Evolutionary conservation across 1,140 invertebrate species (phyloP).

Genomic region (Leptinotarsa texana): DNA sequence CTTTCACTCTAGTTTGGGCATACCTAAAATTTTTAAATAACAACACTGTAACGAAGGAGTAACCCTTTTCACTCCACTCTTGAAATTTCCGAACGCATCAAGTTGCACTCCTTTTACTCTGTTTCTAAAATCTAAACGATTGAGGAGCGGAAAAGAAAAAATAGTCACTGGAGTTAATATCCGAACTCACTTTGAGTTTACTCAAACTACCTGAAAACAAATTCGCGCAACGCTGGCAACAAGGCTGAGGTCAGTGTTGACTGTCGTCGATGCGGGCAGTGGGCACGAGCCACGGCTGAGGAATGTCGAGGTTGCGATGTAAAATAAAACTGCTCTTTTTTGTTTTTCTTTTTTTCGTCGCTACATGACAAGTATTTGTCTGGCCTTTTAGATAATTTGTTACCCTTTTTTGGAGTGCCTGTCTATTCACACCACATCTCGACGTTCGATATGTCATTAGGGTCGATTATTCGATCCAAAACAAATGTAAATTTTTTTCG

Average conservation of each 20-base stretch:
- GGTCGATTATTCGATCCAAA: too few species aligned
- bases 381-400: conserved; percentile 6
- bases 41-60: too few species aligned
- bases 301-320: conserved; percentile 7
- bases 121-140: too few species aligned
- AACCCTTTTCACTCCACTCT: too few species aligned
- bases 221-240: neutral
- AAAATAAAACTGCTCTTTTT: conserved; percentile 6
- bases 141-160: too few species aligned
- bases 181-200: neutral
- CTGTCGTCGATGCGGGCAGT: conserved; percentile 1
- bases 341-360: neutral
- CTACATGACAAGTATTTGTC: conserved; percentile 5
- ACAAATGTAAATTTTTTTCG: too few species aligned
- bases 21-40: too few species aligned
- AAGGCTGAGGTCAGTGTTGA: conserved; percentile 7
- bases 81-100: too few species aligned
- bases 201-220: neutral
- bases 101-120: too few species aligned
- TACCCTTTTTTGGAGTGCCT: neutral
- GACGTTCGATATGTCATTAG: too few species aligned
- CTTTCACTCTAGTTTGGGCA: too few species aligned
- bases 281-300: neutral
- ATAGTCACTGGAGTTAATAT: too few species aligned
- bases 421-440: neutral